Evolutionary conservation across 23 tunicate species (phyloP).

Genomic region (Styela plicata): DNA sequence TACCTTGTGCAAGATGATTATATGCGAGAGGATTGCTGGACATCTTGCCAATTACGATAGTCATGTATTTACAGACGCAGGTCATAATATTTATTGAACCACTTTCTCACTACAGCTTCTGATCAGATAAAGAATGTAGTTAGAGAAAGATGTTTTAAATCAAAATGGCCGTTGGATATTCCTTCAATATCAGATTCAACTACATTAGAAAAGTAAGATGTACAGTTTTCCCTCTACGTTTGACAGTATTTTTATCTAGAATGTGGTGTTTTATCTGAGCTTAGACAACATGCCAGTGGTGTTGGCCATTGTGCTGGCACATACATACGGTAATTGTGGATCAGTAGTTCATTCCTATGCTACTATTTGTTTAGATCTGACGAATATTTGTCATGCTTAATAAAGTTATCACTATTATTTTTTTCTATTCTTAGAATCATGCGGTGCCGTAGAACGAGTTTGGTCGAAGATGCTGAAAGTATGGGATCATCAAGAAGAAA

Average conservation of each 20-base stretch:
- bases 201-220: neutral
- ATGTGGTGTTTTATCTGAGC: too few relatives aligned
- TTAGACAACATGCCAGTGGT: too few relatives aligned
- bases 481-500: too few relatives aligned
- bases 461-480: neutral
- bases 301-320: too few relatives aligned
- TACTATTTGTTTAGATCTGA: too few relatives aligned
- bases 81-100: neutral
- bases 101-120: neutral
- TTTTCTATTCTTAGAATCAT: neutral
- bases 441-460: neutral
- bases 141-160: constrained; percentile 1
- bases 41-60: neutral
- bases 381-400: too few relatives aligned
- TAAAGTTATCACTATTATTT: too few relatives aligned
- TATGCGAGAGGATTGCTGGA: neutral
- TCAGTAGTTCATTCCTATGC: too few relatives aligned
- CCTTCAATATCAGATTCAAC: constrained; percentile 23
- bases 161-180: constrained; percentile 61
- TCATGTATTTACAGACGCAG: neutral
- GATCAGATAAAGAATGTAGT: neutral
- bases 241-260: neutral
- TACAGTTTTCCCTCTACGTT: neutral
- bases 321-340: too few relatives aligned
- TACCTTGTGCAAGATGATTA: too few relatives aligned